Percentiles rank a stretch among this genome's conserved stretches.
Conservation (phyloP, 2,888 invertebrate genomes). For the Aleiodes alternator region DNA sequence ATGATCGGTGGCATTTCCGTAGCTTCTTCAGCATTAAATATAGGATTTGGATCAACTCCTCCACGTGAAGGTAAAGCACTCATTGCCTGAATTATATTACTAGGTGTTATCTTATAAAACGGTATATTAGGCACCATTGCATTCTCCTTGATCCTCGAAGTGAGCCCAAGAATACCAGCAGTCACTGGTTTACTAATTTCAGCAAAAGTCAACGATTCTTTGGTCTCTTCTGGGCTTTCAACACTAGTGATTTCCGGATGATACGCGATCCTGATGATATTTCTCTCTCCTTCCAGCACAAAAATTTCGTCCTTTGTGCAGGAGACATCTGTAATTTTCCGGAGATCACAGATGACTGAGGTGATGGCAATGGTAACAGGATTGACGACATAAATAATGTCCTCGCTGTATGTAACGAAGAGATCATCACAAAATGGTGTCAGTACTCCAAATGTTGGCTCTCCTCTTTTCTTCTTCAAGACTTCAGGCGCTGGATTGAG, state of each 20-base stretch:
- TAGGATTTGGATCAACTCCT: constrained; percentile 74
- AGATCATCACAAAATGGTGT: constrained; percentile 83
- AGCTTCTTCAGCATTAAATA: constrained; percentile 85
- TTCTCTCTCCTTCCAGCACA: constrained; percentile 87
- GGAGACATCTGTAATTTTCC: constrained; percentile 76
- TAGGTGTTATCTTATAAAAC: constrained; percentile 69
- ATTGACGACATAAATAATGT: constrained; percentile 85
- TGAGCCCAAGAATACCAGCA: constrained; percentile 70
- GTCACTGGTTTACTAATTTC: constrained; percentile 71
- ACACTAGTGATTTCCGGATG: constrained; percentile 79
- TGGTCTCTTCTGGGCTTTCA: constrained; percentile 50
- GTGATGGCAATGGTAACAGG: constrained; percentile 77
- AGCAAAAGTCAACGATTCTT: constrained; percentile 62
- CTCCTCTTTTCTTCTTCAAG: constrained; percentile 74
- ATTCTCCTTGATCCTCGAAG: constrained; percentile 73
- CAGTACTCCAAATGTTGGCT: constrained; percentile 81
- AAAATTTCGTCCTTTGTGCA: constrained; percentile 87
- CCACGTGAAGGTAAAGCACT: constrained; percentile 65
- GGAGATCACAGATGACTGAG: constrained; percentile 67
- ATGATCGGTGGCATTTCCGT: constrained; percentile 82
- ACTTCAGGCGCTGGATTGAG: constrained; percentile 81
- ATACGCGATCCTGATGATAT: constrained; percentile 86
- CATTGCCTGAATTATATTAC: constrained; percentile 68
- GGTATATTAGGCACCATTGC: constrained; percentile 72
- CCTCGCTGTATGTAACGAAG: constrained; percentile 85